Evolutionary conservation across 37 sponge, comb jelly and placozoan species (phyloP), one percentile per base, ranked within the genome.

Genomic region (Aphrocallistes beatrix): DNA sequence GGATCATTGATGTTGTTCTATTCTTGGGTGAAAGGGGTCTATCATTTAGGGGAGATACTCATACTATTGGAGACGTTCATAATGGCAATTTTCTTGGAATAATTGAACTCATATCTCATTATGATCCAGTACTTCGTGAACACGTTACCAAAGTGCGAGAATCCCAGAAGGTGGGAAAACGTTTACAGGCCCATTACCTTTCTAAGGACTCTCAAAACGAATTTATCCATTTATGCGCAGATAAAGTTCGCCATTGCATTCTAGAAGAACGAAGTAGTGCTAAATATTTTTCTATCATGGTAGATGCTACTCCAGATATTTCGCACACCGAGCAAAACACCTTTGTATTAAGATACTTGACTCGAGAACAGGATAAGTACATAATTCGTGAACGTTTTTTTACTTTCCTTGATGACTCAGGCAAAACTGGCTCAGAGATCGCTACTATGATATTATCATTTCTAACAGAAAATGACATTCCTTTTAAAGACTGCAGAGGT

Each of bases 351-450:
- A 48, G 85, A 85, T 85, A 85, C 51, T 34, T 85, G 38, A 60
- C 75, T 60, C 75, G 75, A 21, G 75, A 60, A 60, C 17, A 37
- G 32, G 75, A 60, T 60, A 60, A 60, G 21, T 60, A 60, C 25
- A 85, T 51, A 50, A 50, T 85, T 50, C 51, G 47, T 50, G 85
- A 85, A 85, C 85, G 85, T 34, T 85, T 85, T 85, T 50, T 85
- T 50, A 51, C 51, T 85, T 85, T 85, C 85, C 23, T 85, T 49
- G 37, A 47, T 49, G 50, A 49, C 16, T 47, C 47, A 17, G 37
- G 85, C 85, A 47, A 85, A 47, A 85, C 85, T 50, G 85, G 51
- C 30, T 47, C 47, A 50, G 85, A 47, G 38, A 37, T 85, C 38
- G 85, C 85, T 50, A 85, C 85, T 25, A 49, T 50, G 38, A 50